Base-by-base conservation (phyloP, 2,888 invertebrate genomes). In the Lobophora halterata region DNA sequence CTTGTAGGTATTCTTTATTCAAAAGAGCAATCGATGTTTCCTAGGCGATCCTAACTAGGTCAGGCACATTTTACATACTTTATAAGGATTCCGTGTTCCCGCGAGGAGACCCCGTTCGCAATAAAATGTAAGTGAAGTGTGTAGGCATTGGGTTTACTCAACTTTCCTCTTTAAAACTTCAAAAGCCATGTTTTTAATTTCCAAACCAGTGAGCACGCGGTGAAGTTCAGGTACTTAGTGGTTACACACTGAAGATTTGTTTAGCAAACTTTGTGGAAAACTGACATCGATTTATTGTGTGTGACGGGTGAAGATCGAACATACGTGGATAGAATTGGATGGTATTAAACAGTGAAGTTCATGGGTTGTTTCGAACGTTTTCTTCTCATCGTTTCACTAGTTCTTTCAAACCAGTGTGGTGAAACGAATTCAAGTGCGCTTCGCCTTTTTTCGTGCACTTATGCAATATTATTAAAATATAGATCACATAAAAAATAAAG, bases 171-270 rank as follows among this genome's bases (percentile, higher is more conserved):
- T 72, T 65, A 63, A 63, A 77, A 73, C 65, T 77, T 71, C 60
- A 64, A 66, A 74, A 74, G 74, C 64, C 69, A 64, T 76, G 80
- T 75, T 79, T 80, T 79, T 79, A 78, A 79, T 79, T 79, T 80
- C 77, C 78, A 65, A 74, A 71, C 65, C 72, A 74, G 66, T 69
- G 73, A 71, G 48, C 76, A 70, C 73, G 73, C 68, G 68, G 58
- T 38, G 38, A 60, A 58, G 60, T 65, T 64, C 52, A 45, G 55
- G 55, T 55, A 56, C 61, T 70, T 68, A 67, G 9, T 7, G 18
- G 52, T 57, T 62, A 66, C 62, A 52, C 45, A 76, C 58, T 16
- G 66, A 2, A 14, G 1, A 1, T 10, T 10, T n/a, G 45, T 14
- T 39, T 45, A 17, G 7, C 7, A 5, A 52, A 26, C 47, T n/a